Evolutionary conservation across 2,888 invertebrate genomes (phyloP).

Genomic region (Bombylius major): DNA sequence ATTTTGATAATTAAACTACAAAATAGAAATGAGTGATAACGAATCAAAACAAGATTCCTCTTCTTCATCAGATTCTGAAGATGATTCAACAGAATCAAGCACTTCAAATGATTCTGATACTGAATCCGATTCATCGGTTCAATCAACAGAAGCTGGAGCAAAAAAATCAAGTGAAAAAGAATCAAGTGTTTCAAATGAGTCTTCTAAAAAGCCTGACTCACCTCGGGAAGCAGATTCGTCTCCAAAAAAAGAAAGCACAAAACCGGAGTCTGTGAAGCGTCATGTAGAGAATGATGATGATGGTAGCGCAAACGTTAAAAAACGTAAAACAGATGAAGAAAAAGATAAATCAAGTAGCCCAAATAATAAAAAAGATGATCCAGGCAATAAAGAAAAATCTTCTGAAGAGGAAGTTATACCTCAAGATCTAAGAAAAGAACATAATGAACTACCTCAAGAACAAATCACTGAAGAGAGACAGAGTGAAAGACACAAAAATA

Average conservation of each 20-base stretch:
- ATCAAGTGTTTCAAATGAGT: not conserved
- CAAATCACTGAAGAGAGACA: too few species aligned
- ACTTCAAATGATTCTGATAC: slow-evolving; percentile 1
- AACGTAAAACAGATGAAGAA: too few species aligned
- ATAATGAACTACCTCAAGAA: too few species aligned
- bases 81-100: slow-evolving; percentile 1
- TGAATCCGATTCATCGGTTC: not conserved
- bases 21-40: slow-evolving; percentile 1
- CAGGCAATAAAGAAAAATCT: too few species aligned
- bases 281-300: not conserved
- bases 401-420: too few species aligned
- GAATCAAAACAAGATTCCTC: not conserved
- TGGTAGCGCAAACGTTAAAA: not conserved
- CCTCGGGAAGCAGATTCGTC: not conserved
- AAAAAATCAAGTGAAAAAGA: not conserved
- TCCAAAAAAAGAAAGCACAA: not conserved
- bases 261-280: not conserved
- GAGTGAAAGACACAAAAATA: too few species aligned
- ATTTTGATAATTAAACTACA: too few species aligned
- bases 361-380: too few species aligned
- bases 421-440: too few species aligned
- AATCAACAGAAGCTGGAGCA: not conserved
- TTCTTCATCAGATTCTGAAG: slow-evolving; percentile 5
- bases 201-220: too few species aligned
- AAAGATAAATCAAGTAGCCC: too few species aligned